Evolutionary conservation across 1,140 invertebrate genomes (phyloP).

Genomic region (Paralvinella palmiformis): DNA sequence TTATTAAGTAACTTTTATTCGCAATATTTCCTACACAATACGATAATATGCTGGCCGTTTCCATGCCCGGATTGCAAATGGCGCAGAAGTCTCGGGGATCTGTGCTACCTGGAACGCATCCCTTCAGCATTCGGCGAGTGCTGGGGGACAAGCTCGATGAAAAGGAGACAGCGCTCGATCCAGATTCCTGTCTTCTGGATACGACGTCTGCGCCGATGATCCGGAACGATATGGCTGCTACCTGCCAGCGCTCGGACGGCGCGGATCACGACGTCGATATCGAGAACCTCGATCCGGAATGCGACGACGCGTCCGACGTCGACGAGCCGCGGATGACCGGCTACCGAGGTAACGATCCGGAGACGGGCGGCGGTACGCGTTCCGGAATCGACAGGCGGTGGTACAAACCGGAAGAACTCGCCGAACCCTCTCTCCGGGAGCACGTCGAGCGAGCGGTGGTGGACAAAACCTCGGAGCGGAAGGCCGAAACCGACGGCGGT

Average conservation of each 20-base stretch:
- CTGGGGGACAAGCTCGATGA: not conserved
- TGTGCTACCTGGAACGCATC: not conserved
- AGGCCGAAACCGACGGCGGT: not conserved
- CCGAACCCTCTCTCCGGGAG: not conserved
- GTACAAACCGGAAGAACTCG: not conserved
- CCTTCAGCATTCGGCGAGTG: constrained; percentile 9
- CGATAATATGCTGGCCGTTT: no score
- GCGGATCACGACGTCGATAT: not conserved
- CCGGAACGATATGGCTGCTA: not conserved
- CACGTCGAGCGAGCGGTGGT: not conserved
- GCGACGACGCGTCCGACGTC: not conserved
- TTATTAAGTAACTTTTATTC: no score
- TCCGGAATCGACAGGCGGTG: no score
- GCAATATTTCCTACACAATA: no score
- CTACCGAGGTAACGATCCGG: no score
- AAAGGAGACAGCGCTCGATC: no score
- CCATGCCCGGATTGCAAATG: no score
- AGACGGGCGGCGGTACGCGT: no score
- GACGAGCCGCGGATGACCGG: not conserved
- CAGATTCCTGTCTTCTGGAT: no score
- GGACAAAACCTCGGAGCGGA: not conserved
- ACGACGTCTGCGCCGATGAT: no score
- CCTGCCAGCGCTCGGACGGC: not conserved
- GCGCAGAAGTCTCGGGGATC: no score
- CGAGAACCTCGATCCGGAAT: not conserved